A percentile compares a stretch with the other conserved stretches of the same genome.
Evolutionary conservation across 2,113 vertebrate genomes (phyloP).

Genomic region (Stercorarius parasiticus): DNA sequence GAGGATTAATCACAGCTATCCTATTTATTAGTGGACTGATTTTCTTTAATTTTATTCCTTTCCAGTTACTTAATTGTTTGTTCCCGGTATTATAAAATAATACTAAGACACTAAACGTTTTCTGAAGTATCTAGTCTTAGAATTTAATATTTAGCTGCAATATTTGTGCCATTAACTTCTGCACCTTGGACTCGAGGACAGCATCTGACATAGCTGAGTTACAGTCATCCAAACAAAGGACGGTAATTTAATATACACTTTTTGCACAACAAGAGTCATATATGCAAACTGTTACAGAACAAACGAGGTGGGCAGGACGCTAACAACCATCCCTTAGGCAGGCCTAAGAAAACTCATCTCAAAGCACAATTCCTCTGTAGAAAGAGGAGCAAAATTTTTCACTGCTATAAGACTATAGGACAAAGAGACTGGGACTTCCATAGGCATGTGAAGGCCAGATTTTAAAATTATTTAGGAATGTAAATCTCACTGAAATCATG

Average conservation of each 20-base stretch:
- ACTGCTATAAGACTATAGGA: background rate
- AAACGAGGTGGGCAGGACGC: background rate
- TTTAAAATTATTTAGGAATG: background rate
- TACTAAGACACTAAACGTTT: background rate
- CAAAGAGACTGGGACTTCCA: background rate
- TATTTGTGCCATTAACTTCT: background rate
- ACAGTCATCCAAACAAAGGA: background rate
- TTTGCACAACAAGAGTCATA: background rate
- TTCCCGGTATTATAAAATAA: constrained; percentile 5
- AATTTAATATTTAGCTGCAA: background rate
- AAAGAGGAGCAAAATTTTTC: background rate
- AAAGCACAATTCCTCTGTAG: background rate
- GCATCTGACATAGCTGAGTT: background rate
- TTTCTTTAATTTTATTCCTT: constrained; percentile 29
- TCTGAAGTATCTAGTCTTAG: background rate
- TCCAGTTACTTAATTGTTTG: background rate
- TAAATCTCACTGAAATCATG: background rate
- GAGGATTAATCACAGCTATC: constrained; percentile 29
- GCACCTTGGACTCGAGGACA: background rate
- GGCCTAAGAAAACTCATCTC: background rate
- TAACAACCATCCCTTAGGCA: background rate
- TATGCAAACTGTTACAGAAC: background rate
- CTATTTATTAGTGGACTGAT: background rate
- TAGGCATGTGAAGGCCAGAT: background rate
- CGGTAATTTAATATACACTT: background rate